Percentiles rank a stretch among this genome's conserved stretches.
Evolutionary conservation across 2,888 invertebrate genomes (phyloP).

Genomic region (Cephalotes varians): DNA sequence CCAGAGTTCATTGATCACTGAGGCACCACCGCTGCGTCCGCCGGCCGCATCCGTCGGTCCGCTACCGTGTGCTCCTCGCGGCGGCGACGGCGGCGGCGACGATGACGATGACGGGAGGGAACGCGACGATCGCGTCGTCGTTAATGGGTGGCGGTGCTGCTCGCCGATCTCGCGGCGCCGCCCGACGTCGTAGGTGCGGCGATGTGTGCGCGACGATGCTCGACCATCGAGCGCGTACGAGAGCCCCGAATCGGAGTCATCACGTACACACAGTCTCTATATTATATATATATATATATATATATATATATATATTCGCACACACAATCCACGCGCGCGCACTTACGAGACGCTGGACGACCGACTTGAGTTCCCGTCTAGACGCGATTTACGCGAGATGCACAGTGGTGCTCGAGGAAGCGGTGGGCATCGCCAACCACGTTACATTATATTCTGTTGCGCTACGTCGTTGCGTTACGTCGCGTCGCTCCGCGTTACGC

Average conservation of each 20-base stretch:
- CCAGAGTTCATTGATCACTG: constrained; percentile 82
- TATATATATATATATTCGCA: not conserved
- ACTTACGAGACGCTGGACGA: constrained; percentile 2
- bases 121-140: constrained; percentile 16
- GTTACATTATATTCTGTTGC: not conserved
- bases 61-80: constrained; percentile 42
- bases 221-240: constrained; percentile 44
- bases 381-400: not conserved
- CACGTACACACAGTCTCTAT: not conserved
- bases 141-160: constrained; percentile 32
- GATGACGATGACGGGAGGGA: constrained; percentile 10
- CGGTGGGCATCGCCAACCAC: not conserved
- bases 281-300: too few species aligned
- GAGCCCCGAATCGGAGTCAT: constrained; percentile 41
- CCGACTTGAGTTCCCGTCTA: not conserved
- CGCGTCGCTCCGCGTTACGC: not conserved
- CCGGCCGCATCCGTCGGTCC: constrained; percentile 64
- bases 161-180: constrained; percentile 49
- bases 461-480: not conserved
- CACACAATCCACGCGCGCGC: not conserved
- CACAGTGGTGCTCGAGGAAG: constrained; percentile 15
- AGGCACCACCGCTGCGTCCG: constrained; percentile 54
- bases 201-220: constrained; percentile 53
- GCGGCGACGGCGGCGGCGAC: not conserved
- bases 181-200: constrained; percentile 46